Evolutionary conservation across 2,113 vertebrate genomes (phyloP).

Genomic region (Rhinichthys klamathensis): DNA sequence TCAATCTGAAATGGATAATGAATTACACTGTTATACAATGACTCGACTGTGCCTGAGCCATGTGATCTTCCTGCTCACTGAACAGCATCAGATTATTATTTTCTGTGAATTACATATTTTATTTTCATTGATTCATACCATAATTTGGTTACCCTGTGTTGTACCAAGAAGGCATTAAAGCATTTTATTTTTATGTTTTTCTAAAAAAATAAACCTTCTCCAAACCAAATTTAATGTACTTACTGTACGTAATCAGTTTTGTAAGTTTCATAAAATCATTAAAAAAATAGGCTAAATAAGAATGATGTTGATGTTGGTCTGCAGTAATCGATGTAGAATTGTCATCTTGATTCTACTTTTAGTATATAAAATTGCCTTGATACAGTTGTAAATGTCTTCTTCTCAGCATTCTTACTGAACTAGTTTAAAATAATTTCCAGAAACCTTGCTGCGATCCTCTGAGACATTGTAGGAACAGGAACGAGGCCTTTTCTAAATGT

Average conservation of each 20-base stretch:
- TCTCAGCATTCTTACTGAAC: not conserved
- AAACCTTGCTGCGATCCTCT: not conserved
- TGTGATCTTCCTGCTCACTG: constrained; percentile 14
- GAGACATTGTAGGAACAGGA: not conserved
- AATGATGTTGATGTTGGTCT: not conserved
- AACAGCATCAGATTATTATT: constrained; percentile 16
- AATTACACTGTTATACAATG: constrained; percentile 19
- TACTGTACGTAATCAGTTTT: not conserved
- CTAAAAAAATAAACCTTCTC: constrained; percentile 18
- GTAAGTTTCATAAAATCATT: not conserved
- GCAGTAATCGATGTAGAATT: not conserved
- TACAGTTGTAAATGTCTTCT: not conserved
- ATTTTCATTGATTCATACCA: constrained; percentile 12
- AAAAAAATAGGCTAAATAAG: no score
- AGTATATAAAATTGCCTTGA: not conserved
- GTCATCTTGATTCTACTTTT: not conserved
- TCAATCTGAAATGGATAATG: constrained; percentile 18
- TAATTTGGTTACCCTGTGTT: not conserved
- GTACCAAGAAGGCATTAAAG: not conserved
- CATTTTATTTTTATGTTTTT: constrained; percentile 36
- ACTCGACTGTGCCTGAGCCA: constrained; percentile 12
- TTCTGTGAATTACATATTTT: constrained; percentile 7
- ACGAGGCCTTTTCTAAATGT: not conserved
- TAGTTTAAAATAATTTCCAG: not conserved
- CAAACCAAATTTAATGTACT: not conserved